Conservation (phyloP, 2,797 vertebrate species). For the Hydrolagus colliei region DNA sequence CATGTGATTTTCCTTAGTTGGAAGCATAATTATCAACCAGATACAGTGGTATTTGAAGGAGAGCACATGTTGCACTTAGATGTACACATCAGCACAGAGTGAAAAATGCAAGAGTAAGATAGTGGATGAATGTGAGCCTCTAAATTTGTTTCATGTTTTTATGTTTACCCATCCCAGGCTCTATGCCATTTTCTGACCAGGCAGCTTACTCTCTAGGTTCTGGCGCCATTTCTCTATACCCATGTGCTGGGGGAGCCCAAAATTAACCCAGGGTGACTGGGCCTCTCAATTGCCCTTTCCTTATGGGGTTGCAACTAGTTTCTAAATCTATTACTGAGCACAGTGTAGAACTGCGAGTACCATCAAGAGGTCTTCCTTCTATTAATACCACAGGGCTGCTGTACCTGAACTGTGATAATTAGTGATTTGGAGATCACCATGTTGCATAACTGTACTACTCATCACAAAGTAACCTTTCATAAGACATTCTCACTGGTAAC, state of each 20-base stretch:
- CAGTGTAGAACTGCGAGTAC: neutral
- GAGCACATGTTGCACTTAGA: no score
- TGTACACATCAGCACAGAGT: no score
- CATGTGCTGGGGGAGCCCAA: neutral
- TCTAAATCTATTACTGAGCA: neutral
- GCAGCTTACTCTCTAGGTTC: neutral
- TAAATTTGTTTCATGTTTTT: neutral
- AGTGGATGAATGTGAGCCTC: no score
- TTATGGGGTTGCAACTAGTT: neutral
- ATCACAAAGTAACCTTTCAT: neutral
- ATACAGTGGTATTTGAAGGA: no score
- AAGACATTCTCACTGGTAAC: neutral
- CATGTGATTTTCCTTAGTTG: no score
- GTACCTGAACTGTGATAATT: neutral
- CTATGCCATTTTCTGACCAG: neutral
- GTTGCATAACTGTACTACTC: neutral
- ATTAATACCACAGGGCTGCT: neutral
- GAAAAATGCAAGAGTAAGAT: no score
- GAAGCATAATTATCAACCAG: no score
- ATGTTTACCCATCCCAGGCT: neutral
- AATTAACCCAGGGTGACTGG: neutral
- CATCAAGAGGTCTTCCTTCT: neutral
- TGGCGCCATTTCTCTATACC: neutral
- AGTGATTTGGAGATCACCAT: neutral
- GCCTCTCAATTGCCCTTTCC: neutral